A percentile compares a stretch with the other conserved stretches of the same genome.
Evolutionary conservation across 2,888 invertebrate genomes (phyloP).

Genomic region (Ommatoiulus sabulosus): DNA sequence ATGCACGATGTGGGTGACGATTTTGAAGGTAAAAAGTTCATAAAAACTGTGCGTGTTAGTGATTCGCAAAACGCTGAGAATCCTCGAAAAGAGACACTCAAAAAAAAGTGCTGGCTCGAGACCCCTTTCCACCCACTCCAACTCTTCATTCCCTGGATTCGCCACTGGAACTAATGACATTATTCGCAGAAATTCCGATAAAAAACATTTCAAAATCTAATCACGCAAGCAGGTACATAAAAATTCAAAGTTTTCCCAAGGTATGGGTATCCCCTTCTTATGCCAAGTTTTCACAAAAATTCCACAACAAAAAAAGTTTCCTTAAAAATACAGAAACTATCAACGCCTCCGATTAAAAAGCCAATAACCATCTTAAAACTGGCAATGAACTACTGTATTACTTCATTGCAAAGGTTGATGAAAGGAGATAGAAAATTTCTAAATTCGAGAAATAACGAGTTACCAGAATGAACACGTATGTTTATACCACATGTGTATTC

Average conservation of each 20-base stretch:
- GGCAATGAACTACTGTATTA: neutral
- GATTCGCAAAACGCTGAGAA: neutral
- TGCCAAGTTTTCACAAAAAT: neutral
- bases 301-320: neutral
- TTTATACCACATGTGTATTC: too few relatives aligned
- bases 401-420: neutral
- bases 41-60: neutral
- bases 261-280: neutral
- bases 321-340: neutral
- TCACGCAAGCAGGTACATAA: conserved; percentile 10
- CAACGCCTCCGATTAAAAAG: neutral
- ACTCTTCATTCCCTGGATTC: conserved; percentile 13
- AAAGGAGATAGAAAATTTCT: neutral
- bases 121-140: neutral
- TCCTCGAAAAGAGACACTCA: neutral
- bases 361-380: neutral
- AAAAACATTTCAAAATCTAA: neutral
- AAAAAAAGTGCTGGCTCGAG: neutral
- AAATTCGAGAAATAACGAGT: too few relatives aligned
- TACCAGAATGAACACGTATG: too few relatives aligned
- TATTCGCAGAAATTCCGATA: neutral
- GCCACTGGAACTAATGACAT: conserved; percentile 27
- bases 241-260: conserved; percentile 32
- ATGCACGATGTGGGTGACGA: conserved; percentile 5
- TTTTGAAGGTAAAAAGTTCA: conserved; percentile 18